Base-by-base conservation (phyloP, 2,888 invertebrate genomes). In the Chloromyia formosa region DNA sequence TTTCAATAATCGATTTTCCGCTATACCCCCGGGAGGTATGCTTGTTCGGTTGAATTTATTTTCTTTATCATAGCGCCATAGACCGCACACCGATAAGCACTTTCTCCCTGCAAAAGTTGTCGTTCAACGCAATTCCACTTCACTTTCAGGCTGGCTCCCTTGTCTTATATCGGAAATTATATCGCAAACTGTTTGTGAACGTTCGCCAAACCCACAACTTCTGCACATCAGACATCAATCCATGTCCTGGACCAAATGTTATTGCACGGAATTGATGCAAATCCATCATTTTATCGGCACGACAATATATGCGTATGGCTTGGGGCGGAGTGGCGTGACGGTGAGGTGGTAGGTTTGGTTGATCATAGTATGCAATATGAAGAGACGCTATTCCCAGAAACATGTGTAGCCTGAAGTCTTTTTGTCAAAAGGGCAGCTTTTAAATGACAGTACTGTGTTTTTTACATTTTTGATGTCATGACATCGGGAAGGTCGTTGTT, bases 281-380 rank as follows among this genome's bases (percentile, higher is more conserved):
- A 72, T 72, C 72, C 58, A 72, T 72, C 72, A 72, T 72, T 60
- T 72, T 58, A 60, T 60, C 60, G 72, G 27, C 53, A 66, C 66
- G 35, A 54, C 53, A 45, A 12, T 42, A 69, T 16, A 4, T 7
- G 27, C 45, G 18, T 35, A 69, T 56, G 54, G 56, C 20, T 10
- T 14, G 53, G 60, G 27, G 9, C 20, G 66, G 45, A 12, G 20
- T 66, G 69, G 54, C 56, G 10, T 16, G 56, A 23, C 3, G 14
- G 10, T 27, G 20, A 18, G 18, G 20, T 49, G 16, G 49, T 66
- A 45, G 20, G 22, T 35, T 2, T 7, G 27, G 27, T 35, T 2
- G 27, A 35, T 35, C 2, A 35, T 35, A n/a, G n/a, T n/a, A n/a
- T n/a, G n/a, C n/a, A n/a, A 35, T 35, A 35, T 35, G 27, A 35